Base-by-base conservation (phyloP, 2,888 invertebrate genomes). In the Spilosoma lubricipeda region DNA sequence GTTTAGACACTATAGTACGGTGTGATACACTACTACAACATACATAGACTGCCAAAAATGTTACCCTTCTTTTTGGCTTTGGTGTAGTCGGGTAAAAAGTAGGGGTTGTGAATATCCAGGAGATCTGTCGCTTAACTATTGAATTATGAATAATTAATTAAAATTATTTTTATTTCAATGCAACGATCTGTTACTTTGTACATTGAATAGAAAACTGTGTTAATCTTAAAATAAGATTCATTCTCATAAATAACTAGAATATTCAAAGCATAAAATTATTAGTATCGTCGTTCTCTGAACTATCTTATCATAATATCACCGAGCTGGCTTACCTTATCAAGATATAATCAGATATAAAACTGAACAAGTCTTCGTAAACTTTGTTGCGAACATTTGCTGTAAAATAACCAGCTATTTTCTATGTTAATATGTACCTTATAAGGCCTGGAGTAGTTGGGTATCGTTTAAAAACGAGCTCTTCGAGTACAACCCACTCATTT, bases 391-490 rank as follows among this genome's bases (percentile, higher is more conserved):
- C 75, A 75, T 79, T 79, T 74, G 74, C 81, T 75, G 78, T 79
- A 79, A 77, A 80, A 76, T 68, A 66, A 33, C 66, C 48, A 70
- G 70, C 77, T 74, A 83, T 83, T 83, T 81, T 69, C 78, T 71
- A 83, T 80, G 77, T 77, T 80, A 83, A 82, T 80, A 74, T 76
- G 76, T 75, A 71, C 77, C 80, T 56, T 85, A 83, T 81, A 81
- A 82, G 78, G 77, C 79, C 78, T 70, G 77, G 79, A 77, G 82
- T 78, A 78, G 78, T 71, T 71, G 77, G 77, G 79, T 79, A 80
- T 76, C 71, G 75, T 76, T 85, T 82, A 79, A 78, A 83, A 85
- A 85, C 80, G 80, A 83, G 83, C 80, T 85, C 78, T 80, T 80
- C 74, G 74, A 78, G 71, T 72, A 69, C 77, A 67, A 70, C 85